Evolutionary conservation across 2,888 invertebrate genomes (phyloP), one percentile per base, ranked within the genome.

Genomic region (Danaus chrysippus): DNA sequence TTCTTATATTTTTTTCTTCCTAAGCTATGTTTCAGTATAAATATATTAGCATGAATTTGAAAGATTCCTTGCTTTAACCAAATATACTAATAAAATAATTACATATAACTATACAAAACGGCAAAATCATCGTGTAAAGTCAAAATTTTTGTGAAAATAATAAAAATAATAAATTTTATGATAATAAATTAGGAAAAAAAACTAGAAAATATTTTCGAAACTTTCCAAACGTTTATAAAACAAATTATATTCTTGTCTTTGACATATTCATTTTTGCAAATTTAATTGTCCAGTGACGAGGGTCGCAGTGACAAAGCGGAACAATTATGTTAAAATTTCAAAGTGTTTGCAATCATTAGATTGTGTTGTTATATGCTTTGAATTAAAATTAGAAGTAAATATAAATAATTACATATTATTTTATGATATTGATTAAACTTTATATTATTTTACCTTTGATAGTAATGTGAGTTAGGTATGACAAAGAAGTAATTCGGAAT

Each of bases 211-310:
- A 15, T 46, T 46, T 17, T 49, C 11, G 10, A 6, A 9, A 46
- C 1, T 17, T 2, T 49, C 15, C 15, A n/a, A 49, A 49, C 17
- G 49, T 17, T 49, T 17, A 49, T 10, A 49, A 49, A 49, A 49
- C 49, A 49, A 49, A 49, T 49, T 17, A 49, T 49, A 49, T 49
- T 49, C 17, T 49, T 49, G 17, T 9, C 15, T 15, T 49, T 17
- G 17, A 49, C 49, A 49, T 49, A 49, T 49, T 17, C 17, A 49
- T 49, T 49, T 49, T 49, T 15, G 49, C 17, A 49, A 49, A 49
- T 49, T 49, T 49, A 49, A 49, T 49, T 49, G 49, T 49, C 49
- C n/a, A 10, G 49, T 49, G 49, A 49, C 49, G 17, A 49, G 49
- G 49, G 49, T 49, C 17, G 10, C 17, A 11, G 49, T 15, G 5